A percentile compares a stretch with the other conserved stretches of the same genome.
phyloP scores from a whole-genome alignment of 2,888 invertebrate species.

The Philopedon plagiatum region DNA sequence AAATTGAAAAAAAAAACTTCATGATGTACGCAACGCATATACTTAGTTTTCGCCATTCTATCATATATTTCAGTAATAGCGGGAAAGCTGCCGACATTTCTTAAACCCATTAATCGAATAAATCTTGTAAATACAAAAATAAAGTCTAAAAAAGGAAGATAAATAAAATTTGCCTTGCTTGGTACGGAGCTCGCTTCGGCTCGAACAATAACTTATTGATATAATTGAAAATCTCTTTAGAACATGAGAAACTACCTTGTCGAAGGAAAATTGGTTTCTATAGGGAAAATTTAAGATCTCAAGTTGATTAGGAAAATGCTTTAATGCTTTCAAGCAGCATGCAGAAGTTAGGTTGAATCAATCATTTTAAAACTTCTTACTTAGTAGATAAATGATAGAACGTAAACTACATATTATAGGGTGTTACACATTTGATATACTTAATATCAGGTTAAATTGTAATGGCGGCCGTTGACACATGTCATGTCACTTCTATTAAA shows the following conservation, averaged over 20 bases:
- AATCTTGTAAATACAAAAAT: background rate
- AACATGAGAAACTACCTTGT: conserved; percentile 13
- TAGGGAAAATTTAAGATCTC: conserved; percentile 7
- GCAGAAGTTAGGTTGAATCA: background rate
- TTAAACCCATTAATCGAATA: background rate
- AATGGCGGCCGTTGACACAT: too few relatives aligned
- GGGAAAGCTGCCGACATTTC: too few relatives aligned
- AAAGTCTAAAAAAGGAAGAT: background rate
- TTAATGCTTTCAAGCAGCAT: conserved; percentile 15
- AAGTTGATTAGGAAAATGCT: conserved; percentile 33
- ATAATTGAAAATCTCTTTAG: conserved; percentile 7
- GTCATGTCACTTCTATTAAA: too few relatives aligned
- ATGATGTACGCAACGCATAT: too few relatives aligned
- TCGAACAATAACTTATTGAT: conserved; percentile 1
- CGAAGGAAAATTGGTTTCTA: conserved; percentile 15
- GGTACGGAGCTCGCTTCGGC: background rate
- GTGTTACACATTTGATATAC: too few relatives aligned
- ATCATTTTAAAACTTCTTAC: too few relatives aligned
- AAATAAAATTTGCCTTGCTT: conserved; percentile 6
- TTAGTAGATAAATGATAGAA: too few relatives aligned
- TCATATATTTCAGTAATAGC: too few relatives aligned
- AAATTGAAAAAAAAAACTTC: too few relatives aligned
- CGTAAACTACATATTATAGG: too few relatives aligned
- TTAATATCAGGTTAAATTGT: too few relatives aligned
- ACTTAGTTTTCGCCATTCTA: too few relatives aligned